phyloP scores from a whole-genome alignment of 2,113 vertebrate species.

The Galemys pyrenaicus region DNA sequence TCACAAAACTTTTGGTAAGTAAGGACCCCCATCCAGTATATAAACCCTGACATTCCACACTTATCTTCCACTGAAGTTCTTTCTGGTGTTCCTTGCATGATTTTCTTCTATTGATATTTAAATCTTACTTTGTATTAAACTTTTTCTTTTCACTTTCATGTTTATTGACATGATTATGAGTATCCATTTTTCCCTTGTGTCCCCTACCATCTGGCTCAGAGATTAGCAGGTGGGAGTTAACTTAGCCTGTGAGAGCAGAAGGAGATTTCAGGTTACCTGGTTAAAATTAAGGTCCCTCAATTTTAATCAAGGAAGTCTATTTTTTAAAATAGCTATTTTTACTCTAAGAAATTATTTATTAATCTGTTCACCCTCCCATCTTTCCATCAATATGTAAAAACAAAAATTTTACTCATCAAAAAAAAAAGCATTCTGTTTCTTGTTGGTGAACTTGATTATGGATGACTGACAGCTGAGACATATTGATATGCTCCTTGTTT shows the following conservation, averaged over 20 bases:
- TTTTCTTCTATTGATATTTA: not conserved
- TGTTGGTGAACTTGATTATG: slow-evolving; percentile 75
- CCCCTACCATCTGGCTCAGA: not conserved
- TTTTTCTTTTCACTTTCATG: not conserved
- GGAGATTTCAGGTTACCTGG: slow-evolving; percentile 41
- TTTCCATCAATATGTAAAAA: slow-evolving; percentile 66
- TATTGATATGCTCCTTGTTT: slow-evolving; percentile 63
- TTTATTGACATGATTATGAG: not conserved
- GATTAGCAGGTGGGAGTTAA: not conserved
- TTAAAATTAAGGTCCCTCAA: no score
- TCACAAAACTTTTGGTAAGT: not conserved
- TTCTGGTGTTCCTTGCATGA: not conserved
- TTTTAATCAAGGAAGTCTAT: slow-evolving; percentile 67
- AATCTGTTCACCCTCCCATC: slow-evolving; percentile 2
- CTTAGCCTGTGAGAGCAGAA: not conserved
- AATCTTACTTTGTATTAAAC: not conserved
- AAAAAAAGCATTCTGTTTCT: slow-evolving; percentile 60
- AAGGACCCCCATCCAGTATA: not conserved
- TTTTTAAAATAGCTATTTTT: slow-evolving; percentile 50
- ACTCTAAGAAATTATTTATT: slow-evolving; percentile 55
- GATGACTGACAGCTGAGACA: slow-evolving; percentile 74
- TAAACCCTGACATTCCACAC: not conserved
- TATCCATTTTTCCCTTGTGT: not conserved
- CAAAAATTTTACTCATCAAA: slow-evolving; percentile 59
- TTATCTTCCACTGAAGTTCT: not conserved